Evolutionary conservation across 2,113 vertebrate genomes (phyloP), one percentile per base, ranked within the genome.

Genomic region (Erythrocercus mccallii): DNA sequence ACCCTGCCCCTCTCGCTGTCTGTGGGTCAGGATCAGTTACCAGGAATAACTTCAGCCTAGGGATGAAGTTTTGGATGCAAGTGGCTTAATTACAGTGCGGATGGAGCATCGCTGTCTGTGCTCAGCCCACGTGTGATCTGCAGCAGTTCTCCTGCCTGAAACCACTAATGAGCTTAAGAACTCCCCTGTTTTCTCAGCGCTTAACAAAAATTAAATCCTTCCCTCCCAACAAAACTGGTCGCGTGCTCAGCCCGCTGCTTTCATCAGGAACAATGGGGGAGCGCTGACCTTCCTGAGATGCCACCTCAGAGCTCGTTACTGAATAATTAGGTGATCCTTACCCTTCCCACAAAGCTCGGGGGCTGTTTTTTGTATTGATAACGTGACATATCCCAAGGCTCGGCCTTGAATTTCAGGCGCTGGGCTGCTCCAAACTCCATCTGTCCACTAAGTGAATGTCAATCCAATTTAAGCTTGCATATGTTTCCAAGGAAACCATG

Each of bases 401-500:
- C 6, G 4, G 86, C 93, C 94, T 94, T 53, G 81, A 70, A 80
- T 95, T 91, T 69, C 91, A 60, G 91, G 72, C 83, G 2, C 60
- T 23, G 93, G 91, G 78, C 89, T 92, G 45, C 85, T 94, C 54
- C 82, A 77, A 94, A 96, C 93, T 96, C 94, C 91, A 94, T 94
- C 96, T 96, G 94, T 86, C 95, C 94, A 60, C 92, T 80, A 50
- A 92, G 93, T 86, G 95, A 74, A 86, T 76, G 78, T 94, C 93
- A 94, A 86, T 96, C 93, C 90, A 82, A 73, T 90, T 93, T 72
- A 31, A 90, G 90, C 86, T 95, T 97, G 71, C 92, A 37, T 91
- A 80, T 82, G 94, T 96, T 96, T 95, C 95, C 96, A 94, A 42
- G 95, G 96, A 95, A 96, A 97, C 96, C 84, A 38, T 45, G 38